Evolutionary conservation across 1,140 invertebrate species (phyloP).

Genomic region (Belonocnema kinseyi): DNA sequence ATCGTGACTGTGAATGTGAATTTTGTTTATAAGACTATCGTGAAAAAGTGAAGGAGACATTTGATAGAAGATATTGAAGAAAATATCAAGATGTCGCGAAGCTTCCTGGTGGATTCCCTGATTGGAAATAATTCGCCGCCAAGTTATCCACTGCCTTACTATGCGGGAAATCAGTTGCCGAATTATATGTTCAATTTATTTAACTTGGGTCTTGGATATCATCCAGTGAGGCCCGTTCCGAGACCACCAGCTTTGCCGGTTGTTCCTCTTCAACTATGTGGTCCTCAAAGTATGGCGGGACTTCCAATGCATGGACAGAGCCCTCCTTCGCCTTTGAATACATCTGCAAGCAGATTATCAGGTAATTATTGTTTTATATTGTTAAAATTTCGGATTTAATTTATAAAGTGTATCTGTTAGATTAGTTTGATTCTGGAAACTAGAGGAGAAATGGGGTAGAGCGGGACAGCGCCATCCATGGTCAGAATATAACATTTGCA

Average conservation of each 20-base stretch:
- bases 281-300: conserved; percentile 56
- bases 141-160: conserved; percentile 68
- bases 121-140: conserved; percentile 78
- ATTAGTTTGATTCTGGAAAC: too few species aligned
- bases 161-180: conserved; percentile 64
- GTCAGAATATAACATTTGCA: too few species aligned
- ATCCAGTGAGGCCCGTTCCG: conserved; percentile 67
- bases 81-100: conserved; percentile 80
- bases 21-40: background rate
- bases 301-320: conserved; percentile 58
- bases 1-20: too few species aligned
- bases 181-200: conserved; percentile 73
- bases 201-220: conserved; percentile 68
- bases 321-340: conserved; percentile 68
- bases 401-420: too few species aligned
- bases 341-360: conserved; percentile 58
- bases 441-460: too few species aligned
- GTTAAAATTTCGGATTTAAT: background rate
- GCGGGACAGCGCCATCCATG: too few species aligned
- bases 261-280: conserved; percentile 53
- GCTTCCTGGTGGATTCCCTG: conserved; percentile 85
- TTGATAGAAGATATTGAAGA: conserved; percentile 2
- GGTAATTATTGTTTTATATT: conserved; percentile 54
- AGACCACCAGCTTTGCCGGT: conserved; percentile 59
- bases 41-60: conserved; percentile 24